Evolutionary conservation across 2,797 vertebrate species (phyloP), one percentile per base, ranked within the genome.

Genomic region (Oreortyx pictus): DNA sequence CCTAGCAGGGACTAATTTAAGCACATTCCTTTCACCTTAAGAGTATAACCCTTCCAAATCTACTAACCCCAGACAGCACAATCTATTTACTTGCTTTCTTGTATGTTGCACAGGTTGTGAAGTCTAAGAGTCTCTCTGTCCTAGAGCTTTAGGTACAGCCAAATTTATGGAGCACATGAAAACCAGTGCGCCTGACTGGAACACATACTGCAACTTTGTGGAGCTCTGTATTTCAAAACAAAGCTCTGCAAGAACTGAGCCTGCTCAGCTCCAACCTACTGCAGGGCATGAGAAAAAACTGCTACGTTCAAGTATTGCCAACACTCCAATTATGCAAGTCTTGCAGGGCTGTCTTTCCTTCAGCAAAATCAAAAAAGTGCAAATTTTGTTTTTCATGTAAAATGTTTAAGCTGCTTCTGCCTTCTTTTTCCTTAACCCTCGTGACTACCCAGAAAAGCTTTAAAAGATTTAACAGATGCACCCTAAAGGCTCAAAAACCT

Each of bases 251-350:
- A 91, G 80, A 77, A 79, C 60, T 64, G 89, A 15, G 46, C 77
- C 71, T 89, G 50, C 59, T 64, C 64, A 94, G 60, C 76, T 81
- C 43, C 82, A 92, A 18, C 16, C 46, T 88, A 91, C 85, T 94
- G 80, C 80, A 93, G 80, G 93, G 82, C 75, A 92, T 88, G 71
- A 88, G 89, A 91, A 96, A 74, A 54, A 96, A 88, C n/a, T 87
- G 20, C 67, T 86, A 60, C 76, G 81, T 44, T 70, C 64, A 19
- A 41, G 47, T 67, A 76, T 56, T 91, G 89, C 92, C 85, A 86
- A 65, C 71, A 77, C 49, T 39, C 44, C 41, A 84, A 79, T 93
- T 91, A 95, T 67, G 80, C 74, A 95, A 94, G 87, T 89, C 89
- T 94, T 7, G 3, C 67, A 86, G 71, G 66, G 65, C 47, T 91